Percentiles rank a stretch among this genome's conserved stretches.
Conservation (phyloP, 2,888 invertebrate species). For the Sisyra terminalis region DNA sequence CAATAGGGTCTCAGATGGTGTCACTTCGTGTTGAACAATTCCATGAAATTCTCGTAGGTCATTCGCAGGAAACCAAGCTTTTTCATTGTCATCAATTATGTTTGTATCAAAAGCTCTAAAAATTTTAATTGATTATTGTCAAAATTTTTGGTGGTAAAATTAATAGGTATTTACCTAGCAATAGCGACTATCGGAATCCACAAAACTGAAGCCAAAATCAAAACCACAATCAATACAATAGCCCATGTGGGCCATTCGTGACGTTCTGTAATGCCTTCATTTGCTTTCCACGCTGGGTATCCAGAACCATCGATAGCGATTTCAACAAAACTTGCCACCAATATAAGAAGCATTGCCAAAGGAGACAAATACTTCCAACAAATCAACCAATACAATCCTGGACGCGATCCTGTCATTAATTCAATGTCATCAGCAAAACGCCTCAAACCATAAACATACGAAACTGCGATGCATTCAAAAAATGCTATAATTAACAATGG, state of each 20-base stretch:
- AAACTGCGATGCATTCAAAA: conserved; percentile 79
- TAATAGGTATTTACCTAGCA: conserved; percentile 40
- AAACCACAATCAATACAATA: conserved; percentile 49
- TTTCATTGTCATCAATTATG: conserved; percentile 74
- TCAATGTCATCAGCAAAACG: conserved; percentile 89
- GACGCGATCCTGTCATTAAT: conserved; percentile 82
- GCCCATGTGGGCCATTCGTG: conserved; percentile 85
- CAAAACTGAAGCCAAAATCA: conserved; percentile 64
- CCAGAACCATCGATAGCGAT: conserved; percentile 65
- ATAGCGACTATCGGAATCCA: conserved; percentile 80
- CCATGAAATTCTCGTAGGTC: conserved; percentile 81
- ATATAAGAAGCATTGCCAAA: conserved; percentile 70
- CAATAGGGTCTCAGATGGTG: conserved; percentile 55
- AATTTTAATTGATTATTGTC: too few species aligned
- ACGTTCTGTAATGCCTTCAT: conserved; percentile 51
- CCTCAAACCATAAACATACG: conserved; percentile 87
- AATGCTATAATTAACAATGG: conserved; percentile 84
- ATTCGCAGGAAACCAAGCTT: conserved; percentile 83
- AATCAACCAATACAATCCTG: conserved; percentile 79
- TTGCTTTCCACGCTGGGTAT: conserved; percentile 70
- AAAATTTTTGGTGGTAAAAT: too few species aligned
- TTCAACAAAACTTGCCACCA: conserved; percentile 69
- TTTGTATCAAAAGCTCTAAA: conserved; percentile 57
- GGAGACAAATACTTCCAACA: conserved; percentile 94
- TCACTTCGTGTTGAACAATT: conserved; percentile 69